Evolutionary conservation across 2,888 invertebrate species (phyloP).

Genomic region (Caenorhabditis virilis): DNA sequence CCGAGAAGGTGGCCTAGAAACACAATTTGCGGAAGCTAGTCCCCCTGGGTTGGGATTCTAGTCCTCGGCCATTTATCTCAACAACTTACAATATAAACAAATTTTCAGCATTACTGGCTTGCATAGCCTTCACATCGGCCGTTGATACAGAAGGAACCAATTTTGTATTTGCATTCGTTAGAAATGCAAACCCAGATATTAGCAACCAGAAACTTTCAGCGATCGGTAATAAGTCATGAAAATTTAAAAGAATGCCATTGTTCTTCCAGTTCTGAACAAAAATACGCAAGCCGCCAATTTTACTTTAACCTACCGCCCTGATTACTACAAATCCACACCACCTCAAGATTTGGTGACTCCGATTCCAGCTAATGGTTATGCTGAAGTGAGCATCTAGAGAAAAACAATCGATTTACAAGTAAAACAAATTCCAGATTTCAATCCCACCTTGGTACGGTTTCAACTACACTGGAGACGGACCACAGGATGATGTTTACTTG

Average conservation of each 20-base stretch:
- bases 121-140: not conserved
- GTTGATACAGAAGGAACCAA: constrained; percentile 43
- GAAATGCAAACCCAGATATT: constrained; percentile 39
- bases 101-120: not conserved
- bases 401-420: not conserved
- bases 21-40: too few relatives aligned
- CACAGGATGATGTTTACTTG: constrained; percentile 31
- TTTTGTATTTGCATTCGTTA: constrained; percentile 37
- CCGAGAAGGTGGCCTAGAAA: too few relatives aligned
- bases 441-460: constrained; percentile 45
- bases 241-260: not conserved
- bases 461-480: constrained; percentile 23
- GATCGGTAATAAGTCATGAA: too few relatives aligned
- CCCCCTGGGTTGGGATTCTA: too few relatives aligned
- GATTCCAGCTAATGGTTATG: constrained; percentile 5
- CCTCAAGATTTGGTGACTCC: constrained; percentile 14
- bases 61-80: too few relatives aligned
- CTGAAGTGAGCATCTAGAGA: constrained; percentile 1
- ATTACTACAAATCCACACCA: constrained; percentile 17
- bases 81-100: too few relatives aligned
- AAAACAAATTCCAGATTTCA: constrained; percentile 19
- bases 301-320: constrained; percentile 28
- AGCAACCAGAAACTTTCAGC: constrained; percentile 34
- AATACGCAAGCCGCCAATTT: constrained; percentile 27
- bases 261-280: constrained; percentile 34